A percentile compares a stretch with the other conserved stretches of the same genome.
Evolutionary conservation across 2,113 vertebrate genomes (phyloP).

Genomic region (Panurus biarmicus): DNA sequence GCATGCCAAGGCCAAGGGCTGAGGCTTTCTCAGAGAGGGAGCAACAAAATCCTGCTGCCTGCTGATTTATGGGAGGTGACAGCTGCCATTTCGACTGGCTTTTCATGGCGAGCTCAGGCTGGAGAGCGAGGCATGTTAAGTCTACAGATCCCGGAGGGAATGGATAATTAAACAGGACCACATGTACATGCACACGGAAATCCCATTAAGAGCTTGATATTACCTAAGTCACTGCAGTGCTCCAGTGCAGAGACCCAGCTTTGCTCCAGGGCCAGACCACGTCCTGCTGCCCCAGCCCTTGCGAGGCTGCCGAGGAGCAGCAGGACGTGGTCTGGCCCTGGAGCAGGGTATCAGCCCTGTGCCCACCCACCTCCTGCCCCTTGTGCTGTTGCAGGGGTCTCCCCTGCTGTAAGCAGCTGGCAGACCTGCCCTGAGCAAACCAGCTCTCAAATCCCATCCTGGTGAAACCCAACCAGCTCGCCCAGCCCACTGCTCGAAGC

Average conservation of each 20-base stretch:
- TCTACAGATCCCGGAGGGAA: background rate
- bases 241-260: background rate
- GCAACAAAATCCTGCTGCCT: background rate
- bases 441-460: background rate
- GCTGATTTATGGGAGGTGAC: constrained; percentile 20
- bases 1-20: background rate
- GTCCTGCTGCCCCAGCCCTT: too few species aligned
- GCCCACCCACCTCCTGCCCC: background rate
- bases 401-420: background rate
- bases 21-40: background rate
- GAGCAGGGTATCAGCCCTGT: background rate
- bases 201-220: background rate
- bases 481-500: fast-evolving
- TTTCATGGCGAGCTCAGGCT: background rate
- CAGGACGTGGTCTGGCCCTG: background rate
- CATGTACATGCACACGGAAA: background rate
- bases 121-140: background rate
- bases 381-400: background rate
- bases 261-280: too few species aligned
- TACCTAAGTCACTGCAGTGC: background rate
- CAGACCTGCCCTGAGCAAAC: background rate
- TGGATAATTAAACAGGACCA: background rate
- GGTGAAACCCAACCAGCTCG: fast-evolving
- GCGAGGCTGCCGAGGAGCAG: background rate
- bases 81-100: background rate